Base-by-base conservation (phyloP, 2,888 invertebrate species). In the Microctonus hyperodae region DNA sequence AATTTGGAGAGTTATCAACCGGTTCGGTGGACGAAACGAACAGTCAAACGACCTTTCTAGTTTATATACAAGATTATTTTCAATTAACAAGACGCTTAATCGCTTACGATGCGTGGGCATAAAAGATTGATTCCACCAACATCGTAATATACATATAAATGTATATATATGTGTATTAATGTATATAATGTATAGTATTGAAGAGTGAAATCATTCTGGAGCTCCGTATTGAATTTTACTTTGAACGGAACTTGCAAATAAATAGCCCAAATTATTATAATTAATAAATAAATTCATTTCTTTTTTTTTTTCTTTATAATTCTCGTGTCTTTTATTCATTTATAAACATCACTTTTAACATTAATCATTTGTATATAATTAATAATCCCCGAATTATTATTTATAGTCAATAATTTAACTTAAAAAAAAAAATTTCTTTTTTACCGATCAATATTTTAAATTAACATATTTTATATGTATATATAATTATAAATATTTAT, bases 201-300 rank as follows among this genome's bases (percentile, higher is more conserved):
- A 40, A 9, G 22, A 22, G 23, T 58, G 22, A 35, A 55, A 25
- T 13, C 22, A 6, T 23, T 58, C 13, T 2, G 23, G 10, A 35
- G 50, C 25, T 31, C 50, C 48, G 48, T 48, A 48, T 60, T 22
- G 11, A 2, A 31, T 11, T 33, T 53, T 6, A 51, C 51, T 35
- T 22, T 53, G 35, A 62, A 62, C 61, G 50, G 61, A 62, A 51
- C 53, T 53, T 61, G 51, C 62, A 53, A 51, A 23, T 53, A 1
- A 16, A 16, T 16, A 16, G 16, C n/a, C n/a, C n/a, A n/a, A n/a
- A n/a, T n/a, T n/a, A n/a, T n/a, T n/a, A n/a, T 13, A n/a, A n/a
- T 37, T 9, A 37, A 3, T 13, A 3, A 9, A 11, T 9, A 2
- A 6, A 37, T n/a, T 1, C 44, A 16, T n/a, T 7, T 4, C 1